Percentiles rank a stretch among this genome's conserved stretches.
phyloP scores from a whole-genome alignment of 1,140 invertebrate species.

The Magallana gigas region DNA sequence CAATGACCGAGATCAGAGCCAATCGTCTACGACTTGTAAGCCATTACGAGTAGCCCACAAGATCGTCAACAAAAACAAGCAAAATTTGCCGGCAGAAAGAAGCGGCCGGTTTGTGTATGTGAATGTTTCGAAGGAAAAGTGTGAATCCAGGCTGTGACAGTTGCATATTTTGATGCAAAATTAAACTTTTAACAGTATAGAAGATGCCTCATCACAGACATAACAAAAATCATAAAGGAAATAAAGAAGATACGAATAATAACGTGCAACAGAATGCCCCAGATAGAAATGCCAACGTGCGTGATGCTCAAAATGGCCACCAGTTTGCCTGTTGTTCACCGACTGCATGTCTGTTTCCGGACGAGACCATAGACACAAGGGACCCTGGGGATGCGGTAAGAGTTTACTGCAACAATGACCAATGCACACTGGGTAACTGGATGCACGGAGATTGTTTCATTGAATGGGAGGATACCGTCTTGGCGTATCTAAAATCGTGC shows the following conservation, averaged over 20 bases:
- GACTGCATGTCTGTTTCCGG: conserved; percentile 74
- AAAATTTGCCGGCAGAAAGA: conserved; percentile 40
- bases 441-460: conserved; percentile 98
- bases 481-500: conserved; percentile 92
- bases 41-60: conserved; percentile 41
- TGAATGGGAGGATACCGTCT: conserved; percentile 92
- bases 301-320: conserved; percentile 56
- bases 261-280: conserved; percentile 57
- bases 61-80: conserved; percentile 54
- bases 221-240: conserved; percentile 64
- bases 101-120: conserved; percentile 26
- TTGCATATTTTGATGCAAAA: conserved; percentile 28
- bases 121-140: conserved; percentile 30
- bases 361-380: conserved; percentile 84
- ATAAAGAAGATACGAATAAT: conserved; percentile 71
- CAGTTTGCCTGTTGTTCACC: conserved; percentile 72
- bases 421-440: conserved; percentile 90
- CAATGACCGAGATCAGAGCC: neutral
- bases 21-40: conserved; percentile 40
- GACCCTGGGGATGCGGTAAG: conserved; percentile 88
- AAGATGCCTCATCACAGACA: conserved; percentile 74
- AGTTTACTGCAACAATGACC: conserved; percentile 97
- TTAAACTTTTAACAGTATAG: neutral
- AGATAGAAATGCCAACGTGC: conserved; percentile 25
- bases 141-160: conserved; percentile 11